A percentile compares a stretch with the other conserved stretches of the same genome.
Conservation (phyloP, 1,140 invertebrate genomes). For the Ceratina japonica region DNA sequence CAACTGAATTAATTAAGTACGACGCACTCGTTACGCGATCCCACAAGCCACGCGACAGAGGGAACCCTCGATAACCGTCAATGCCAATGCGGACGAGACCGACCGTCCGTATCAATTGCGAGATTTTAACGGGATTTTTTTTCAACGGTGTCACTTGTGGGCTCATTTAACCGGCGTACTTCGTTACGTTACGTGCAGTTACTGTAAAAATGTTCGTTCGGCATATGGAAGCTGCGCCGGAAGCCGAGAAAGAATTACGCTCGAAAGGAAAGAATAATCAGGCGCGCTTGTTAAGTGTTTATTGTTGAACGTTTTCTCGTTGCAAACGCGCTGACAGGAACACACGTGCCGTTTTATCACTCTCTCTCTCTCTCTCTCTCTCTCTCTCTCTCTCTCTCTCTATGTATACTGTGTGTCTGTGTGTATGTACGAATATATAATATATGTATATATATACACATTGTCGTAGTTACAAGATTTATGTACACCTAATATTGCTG, state of each 20-base stretch:
- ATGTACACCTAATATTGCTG: constrained; percentile 76
- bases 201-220: background rate
- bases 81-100: too few species aligned
- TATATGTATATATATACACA: constrained; percentile 69
- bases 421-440: constrained; percentile 29
- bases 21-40: too few species aligned
- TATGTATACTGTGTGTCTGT: constrained; percentile 4
- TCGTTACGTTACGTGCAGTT: too few species aligned
- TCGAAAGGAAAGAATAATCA: constrained; percentile 4
- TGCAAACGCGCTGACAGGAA: constrained; percentile 38
- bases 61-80: too few species aligned
- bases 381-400: background rate
- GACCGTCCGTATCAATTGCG: too few species aligned
- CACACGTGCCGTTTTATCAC: constrained; percentile 12
- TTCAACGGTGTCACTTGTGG: too few species aligned
- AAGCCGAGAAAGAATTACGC: constrained; percentile 20
- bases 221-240: constrained; percentile 12
- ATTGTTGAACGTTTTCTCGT: background rate
- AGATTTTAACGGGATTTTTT: too few species aligned
- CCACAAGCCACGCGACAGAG: too few species aligned
- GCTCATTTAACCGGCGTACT: too few species aligned
- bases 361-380: background rate
- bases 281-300: background rate
- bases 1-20: constrained; percentile 16
- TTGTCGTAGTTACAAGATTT: constrained; percentile 73